Conservation (phyloP, 2,888 invertebrate species). For the Furcula furcula region DNA sequence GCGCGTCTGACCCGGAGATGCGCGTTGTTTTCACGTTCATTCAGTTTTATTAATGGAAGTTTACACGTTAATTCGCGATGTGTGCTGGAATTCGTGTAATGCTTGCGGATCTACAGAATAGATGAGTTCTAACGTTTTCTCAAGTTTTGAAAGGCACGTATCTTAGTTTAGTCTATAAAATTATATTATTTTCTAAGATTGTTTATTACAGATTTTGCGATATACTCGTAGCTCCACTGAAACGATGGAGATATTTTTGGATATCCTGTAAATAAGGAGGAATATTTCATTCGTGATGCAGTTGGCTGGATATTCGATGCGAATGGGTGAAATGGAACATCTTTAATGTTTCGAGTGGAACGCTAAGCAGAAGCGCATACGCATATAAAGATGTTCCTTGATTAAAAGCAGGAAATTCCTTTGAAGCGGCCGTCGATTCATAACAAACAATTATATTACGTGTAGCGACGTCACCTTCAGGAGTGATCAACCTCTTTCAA, state of each 20-base stretch:
- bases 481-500: constrained; percentile 36
- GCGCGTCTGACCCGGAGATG: constrained; percentile 4
- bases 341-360: constrained; percentile 40
- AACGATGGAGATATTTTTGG: constrained; percentile 8
- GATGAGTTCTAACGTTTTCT: neutral
- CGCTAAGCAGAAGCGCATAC: constrained; percentile 50
- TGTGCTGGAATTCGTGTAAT: neutral
- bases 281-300: too few species aligned
- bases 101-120: neutral
- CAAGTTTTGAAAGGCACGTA: neutral
- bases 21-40: constrained; percentile 8
- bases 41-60: constrained; percentile 7
- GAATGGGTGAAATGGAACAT: constrained; percentile 36
- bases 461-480: constrained; percentile 50
- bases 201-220: too few species aligned
- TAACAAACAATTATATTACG: constrained; percentile 68
- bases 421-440: constrained; percentile 62
- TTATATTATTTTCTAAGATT: too few species aligned
- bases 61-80: constrained; percentile 3
- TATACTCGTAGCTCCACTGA: too few species aligned
- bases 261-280: constrained; percentile 9
- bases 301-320: neutral
- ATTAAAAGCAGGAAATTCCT: constrained; percentile 74
- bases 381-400: constrained; percentile 58
- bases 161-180: neutral